phyloP scores from a whole-genome alignment of 2,888 invertebrate species.

The Tuta absoluta region DNA sequence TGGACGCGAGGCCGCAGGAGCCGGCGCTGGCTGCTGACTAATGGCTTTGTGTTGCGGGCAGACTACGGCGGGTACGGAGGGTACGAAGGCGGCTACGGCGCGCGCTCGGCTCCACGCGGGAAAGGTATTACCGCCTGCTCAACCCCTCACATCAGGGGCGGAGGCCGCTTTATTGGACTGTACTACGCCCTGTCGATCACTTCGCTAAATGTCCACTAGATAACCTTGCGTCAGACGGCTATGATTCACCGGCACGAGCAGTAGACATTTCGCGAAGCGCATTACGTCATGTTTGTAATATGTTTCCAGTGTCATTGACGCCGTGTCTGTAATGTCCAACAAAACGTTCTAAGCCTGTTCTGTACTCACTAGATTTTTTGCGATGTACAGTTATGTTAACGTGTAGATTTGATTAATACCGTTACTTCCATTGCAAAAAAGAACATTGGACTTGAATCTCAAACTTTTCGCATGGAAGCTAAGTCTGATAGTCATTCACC shows the following conservation, averaged over 20 bases:
- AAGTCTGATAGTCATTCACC: slow-evolving; percentile 12
- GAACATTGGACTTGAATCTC: slow-evolving; percentile 5
- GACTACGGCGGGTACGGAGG: slow-evolving; percentile 94
- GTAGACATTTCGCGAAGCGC: slow-evolving; percentile 17
- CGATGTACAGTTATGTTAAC: slow-evolving; percentile 13
- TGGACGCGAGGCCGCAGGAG: slow-evolving; percentile 8
- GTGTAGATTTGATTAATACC: slow-evolving; percentile 1
- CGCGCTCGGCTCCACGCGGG: slow-evolving; percentile 92
- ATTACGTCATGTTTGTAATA: not conserved
- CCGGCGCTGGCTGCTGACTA: slow-evolving; percentile 59
- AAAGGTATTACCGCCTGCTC: slow-evolving; percentile 85
- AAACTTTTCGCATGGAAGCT: not conserved
- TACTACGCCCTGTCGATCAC: not conserved
- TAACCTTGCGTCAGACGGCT: not conserved
- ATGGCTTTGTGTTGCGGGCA: slow-evolving; percentile 83
- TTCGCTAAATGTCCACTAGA: slow-evolving; percentile 9
- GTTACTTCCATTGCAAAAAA: slow-evolving; percentile 13
- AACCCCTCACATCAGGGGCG: not conserved
- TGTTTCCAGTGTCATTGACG: not conserved
- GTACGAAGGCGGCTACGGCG: slow-evolving; percentile 94
- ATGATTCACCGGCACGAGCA: not conserved
- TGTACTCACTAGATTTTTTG: not conserved
- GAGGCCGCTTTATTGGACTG: slow-evolving; percentile 20
- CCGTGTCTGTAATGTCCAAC: slow-evolving; percentile 16
- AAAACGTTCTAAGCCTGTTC: slow-evolving; percentile 22